A percentile compares a stretch with the other conserved stretches of the same genome.
phyloP scores from a whole-genome alignment of 2,797 vertebrate species.

The Novumbra hubbsi region DNA sequence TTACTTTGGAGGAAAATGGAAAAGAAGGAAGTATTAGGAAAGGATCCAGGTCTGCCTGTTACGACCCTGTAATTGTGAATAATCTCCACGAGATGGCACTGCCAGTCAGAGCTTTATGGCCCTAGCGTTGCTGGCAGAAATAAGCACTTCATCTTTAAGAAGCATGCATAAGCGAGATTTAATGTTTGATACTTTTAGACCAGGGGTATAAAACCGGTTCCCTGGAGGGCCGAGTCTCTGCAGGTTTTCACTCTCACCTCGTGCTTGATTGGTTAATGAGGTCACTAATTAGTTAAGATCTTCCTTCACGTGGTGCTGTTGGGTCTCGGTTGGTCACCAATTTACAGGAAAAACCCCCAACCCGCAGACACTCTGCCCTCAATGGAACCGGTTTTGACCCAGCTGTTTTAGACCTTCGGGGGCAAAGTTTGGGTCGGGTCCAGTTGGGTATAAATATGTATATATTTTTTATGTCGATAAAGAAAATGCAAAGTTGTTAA shows the following conservation, averaged over 20 bases:
- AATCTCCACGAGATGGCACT: slow-evolving; percentile 52
- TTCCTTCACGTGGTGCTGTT: too few relatives aligned
- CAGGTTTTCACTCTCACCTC: too few relatives aligned
- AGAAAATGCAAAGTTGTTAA: too few relatives aligned
- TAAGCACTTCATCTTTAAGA: slow-evolving; percentile 1
- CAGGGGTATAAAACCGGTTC: too few relatives aligned
- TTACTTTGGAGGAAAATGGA: background rate
- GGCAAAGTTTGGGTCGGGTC: background rate
- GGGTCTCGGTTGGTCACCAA: too few relatives aligned
- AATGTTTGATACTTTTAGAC: background rate
- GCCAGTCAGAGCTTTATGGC: slow-evolving; percentile 25
- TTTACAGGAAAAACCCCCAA: too few relatives aligned
- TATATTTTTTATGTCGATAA: too few relatives aligned
- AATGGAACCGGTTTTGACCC: too few relatives aligned
- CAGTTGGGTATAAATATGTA: background rate
- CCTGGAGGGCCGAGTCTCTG: too few relatives aligned
- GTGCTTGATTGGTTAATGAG: too few relatives aligned
- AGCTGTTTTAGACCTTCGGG: background rate
- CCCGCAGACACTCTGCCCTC: too few relatives aligned
- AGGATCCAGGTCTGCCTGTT: slow-evolving; percentile 16
- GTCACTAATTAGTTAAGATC: too few relatives aligned
- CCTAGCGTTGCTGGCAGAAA: background rate
- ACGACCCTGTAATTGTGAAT: slow-evolving; percentile 17
- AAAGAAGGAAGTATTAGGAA: slow-evolving; percentile 11
- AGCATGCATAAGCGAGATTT: background rate